Evolutionary conservation across 2,888 invertebrate species (phyloP).

Genomic region (Alviniconcha strummeri): DNA sequence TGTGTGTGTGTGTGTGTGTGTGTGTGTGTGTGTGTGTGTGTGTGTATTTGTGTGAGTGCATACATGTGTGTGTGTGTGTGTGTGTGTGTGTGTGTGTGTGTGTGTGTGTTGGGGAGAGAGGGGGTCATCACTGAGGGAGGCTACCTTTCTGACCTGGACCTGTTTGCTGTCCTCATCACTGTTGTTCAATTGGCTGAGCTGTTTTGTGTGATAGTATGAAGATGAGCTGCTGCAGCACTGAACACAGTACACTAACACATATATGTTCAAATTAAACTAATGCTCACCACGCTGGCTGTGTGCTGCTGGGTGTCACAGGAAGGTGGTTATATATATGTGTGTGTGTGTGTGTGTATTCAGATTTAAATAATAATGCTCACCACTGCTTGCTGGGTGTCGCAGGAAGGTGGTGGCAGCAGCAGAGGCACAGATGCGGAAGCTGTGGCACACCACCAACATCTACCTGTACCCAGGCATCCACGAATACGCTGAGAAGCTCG

Average conservation of each 20-base stretch:
- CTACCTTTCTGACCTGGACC: no score
- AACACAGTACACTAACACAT: no score
- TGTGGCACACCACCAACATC: conserved; percentile 95
- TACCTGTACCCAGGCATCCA: conserved; percentile 93
- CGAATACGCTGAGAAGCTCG: conserved; percentile 90
- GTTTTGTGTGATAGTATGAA: no score
- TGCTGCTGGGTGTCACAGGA: no score
- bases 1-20: not conserved
- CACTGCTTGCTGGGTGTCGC: conserved; percentile 15
- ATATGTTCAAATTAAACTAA: no score
- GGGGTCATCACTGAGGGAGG: no score
- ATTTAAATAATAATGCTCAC: not conserved
- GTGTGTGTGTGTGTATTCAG: not conserved
- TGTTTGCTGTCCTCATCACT: no score
- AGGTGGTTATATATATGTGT: not conserved
- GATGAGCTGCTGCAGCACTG: no score
- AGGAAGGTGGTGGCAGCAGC: conserved; percentile 90
- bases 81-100: no score
- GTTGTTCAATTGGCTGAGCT: no score
- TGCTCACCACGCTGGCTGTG: no score
- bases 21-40: conserved; percentile 2
- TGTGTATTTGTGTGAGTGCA: not conserved
- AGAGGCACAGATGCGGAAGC: conserved; percentile 84
- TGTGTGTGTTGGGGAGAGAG: no score
- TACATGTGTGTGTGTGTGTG: not conserved